Base-by-base conservation (phyloP, 2,113 vertebrate genomes). In the Phycodurus eques region DNA sequence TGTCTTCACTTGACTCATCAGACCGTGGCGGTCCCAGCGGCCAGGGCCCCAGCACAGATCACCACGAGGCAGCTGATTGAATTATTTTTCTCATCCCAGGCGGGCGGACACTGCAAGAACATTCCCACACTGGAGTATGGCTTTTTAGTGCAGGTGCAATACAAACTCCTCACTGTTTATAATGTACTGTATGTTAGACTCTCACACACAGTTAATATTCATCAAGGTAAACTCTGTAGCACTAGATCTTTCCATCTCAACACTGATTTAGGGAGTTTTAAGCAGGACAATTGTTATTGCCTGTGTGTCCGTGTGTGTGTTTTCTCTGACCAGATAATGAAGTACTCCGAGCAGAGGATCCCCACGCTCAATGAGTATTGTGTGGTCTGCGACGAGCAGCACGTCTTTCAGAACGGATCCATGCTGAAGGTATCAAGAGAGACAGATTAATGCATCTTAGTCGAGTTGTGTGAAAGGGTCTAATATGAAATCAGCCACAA, bases 361-460 rank as follows among this genome's bases (percentile, higher is more conserved):
- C 98, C 98, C 0, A 99, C 98, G 0, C 88, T 99, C 78, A 99
- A 99, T 0, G 98, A 99, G 84, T 99, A 99, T 92, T 99, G 98
- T 0, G 98, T 99, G 88, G 98, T 99, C 68, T 99, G 98, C 64
- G 98, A 99, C 0, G 98, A 99, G 74, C 98, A 99, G 91, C 98
- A 99, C 33, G 98, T 99, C 91, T 99, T 99, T 93, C 98, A 99
- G 93, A 99, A 99, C 0, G 98, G 97, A 73, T 99, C 98, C 81
- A 99, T 99, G 98, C 93, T 99, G 65, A 99, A 99, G 97, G 98
- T 99, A 88, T 68, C 33, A 14, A n/a, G 1, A 8, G 14, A 44
- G 33, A 17, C 15, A 64, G 12, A 51, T 35, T 59, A 9, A 68
- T 20, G 20, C n/a, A 10, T 59, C 56, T 13, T 27, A 31, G 22